Conservation (phyloP, 2,797 vertebrate species). For the Sternotherus odoratus region DNA sequence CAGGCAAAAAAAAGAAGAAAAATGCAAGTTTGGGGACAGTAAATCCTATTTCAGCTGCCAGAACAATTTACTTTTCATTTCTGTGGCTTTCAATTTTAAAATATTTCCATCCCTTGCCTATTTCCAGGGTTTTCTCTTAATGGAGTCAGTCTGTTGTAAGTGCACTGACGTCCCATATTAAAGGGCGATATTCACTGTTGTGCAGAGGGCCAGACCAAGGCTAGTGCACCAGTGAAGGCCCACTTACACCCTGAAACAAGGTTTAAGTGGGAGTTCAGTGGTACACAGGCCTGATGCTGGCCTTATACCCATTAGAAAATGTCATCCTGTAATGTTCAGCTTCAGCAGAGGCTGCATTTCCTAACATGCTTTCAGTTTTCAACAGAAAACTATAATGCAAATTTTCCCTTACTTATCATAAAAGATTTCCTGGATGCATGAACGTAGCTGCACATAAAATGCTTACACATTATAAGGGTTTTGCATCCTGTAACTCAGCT, state of each 20-base stretch:
- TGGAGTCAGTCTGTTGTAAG: neutral
- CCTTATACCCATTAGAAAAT: neutral
- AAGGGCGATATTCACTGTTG: neutral
- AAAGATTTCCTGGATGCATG: neutral
- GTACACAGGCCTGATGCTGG: neutral
- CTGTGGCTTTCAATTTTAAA: neutral
- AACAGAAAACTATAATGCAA: too few relatives aligned
- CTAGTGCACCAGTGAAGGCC: neutral
- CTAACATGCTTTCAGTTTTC: neutral
- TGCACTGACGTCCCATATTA: neutral
- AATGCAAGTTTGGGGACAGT: neutral
- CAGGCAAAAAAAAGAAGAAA: neutral
- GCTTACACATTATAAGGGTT: neutral
- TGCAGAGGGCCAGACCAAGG: neutral
- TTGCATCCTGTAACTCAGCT: neutral
- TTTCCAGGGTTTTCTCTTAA: neutral
- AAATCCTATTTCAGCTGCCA: neutral
- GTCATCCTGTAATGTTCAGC: neutral
- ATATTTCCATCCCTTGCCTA: neutral
- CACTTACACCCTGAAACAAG: neutral
- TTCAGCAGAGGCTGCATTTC: neutral
- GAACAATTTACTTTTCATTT: neutral
- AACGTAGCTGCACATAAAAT: neutral
- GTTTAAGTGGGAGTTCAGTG: neutral
- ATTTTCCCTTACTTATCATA: neutral